These are phyloP conservation scores for Chlorodrepanis virens DNA, from an alignment of 2,113 vertebrate species.

Conservation along the genomic window DNA sequence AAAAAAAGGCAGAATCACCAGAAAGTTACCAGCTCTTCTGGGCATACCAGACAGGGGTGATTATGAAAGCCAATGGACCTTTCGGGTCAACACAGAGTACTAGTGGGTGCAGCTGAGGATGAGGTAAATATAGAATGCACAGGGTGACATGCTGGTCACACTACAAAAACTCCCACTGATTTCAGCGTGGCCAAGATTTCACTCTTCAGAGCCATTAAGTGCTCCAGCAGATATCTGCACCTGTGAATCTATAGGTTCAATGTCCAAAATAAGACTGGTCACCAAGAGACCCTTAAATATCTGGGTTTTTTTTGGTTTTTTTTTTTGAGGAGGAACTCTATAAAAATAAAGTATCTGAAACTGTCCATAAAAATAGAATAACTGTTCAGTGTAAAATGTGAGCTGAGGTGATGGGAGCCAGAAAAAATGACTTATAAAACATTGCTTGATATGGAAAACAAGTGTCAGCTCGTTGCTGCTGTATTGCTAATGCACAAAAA, in stretches of 20 bases:
- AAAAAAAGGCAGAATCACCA: neutral
- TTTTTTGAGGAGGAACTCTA: neutral
- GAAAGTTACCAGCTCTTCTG: neutral
- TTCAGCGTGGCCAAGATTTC: neutral
- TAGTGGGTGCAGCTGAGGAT: neutral
- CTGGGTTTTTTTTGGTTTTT: neutral
- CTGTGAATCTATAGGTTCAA: neutral
- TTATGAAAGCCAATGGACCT: neutral
- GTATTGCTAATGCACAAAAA: neutral
- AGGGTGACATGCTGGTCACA: neutral
- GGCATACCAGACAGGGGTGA: neutral
- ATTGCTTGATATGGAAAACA: neutral
- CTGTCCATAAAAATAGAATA: constrained; percentile 28
- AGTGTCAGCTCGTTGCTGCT: neutral
- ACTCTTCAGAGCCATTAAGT: neutral
- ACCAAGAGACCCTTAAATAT: neutral
- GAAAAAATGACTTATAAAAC: neutral
- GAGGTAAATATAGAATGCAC: neutral
- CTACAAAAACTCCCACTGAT: neutral
- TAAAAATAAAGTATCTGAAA: constrained; percentile 1
- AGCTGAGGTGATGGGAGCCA: neutral
- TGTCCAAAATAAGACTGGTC: neutral
- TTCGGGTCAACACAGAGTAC: neutral
- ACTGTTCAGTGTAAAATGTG: neutral
- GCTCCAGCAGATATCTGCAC: neutral